Percentiles rank a stretch among this genome's conserved stretches.
These are phyloP conservation scores for Sphaeridia pumilis DNA, from an alignment of 2,888 invertebrate species.

Conservation along the genomic window DNA sequence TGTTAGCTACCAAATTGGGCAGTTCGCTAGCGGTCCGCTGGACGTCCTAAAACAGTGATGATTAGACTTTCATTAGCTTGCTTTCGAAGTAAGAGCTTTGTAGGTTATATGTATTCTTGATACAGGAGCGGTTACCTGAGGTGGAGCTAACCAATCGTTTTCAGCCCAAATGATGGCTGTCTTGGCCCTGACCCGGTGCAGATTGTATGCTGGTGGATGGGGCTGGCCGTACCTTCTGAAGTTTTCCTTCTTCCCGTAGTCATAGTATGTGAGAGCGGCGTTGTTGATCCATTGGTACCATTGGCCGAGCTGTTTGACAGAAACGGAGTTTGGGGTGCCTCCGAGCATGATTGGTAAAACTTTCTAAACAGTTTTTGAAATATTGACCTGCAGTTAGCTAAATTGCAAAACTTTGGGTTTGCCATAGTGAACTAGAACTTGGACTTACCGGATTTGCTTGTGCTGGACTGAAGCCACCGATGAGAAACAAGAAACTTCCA, in stretches of 20 bases:
- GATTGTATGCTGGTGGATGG: conserved; percentile 14
- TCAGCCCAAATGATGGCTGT: conserved; percentile 37
- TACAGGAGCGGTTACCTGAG: neutral
- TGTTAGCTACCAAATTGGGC: conserved; percentile 6
- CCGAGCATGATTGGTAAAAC: conserved; percentile 15
- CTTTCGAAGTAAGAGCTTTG: too few relatives aligned
- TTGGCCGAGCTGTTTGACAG: conserved; percentile 13
- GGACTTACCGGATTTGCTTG: conserved; percentile 13
- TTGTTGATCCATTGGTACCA: conserved; percentile 17
- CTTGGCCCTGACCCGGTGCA: conserved; percentile 15
- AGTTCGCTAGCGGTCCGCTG: neutral
- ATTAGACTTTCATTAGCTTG: too few relatives aligned
- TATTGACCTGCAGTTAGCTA: too few relatives aligned
- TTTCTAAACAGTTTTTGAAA: too few relatives aligned
- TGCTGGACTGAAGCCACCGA: conserved; percentile 12
- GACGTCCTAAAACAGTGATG: conserved; percentile 5
- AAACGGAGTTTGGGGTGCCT: conserved; percentile 10
- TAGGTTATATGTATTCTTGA: too few relatives aligned
- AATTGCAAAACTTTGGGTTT: too few relatives aligned
- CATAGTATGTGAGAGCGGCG: conserved; percentile 38
- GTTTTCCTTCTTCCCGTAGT: conserved; percentile 27
- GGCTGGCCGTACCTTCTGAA: conserved; percentile 1
- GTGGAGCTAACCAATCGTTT: conserved; percentile 40
- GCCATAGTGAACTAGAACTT: too few relatives aligned
- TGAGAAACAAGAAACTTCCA: neutral